These are phyloP conservation scores for Pilophorus perplexus DNA, from an alignment of 2,888 invertebrate species.

Conservation along the genomic window DNA sequence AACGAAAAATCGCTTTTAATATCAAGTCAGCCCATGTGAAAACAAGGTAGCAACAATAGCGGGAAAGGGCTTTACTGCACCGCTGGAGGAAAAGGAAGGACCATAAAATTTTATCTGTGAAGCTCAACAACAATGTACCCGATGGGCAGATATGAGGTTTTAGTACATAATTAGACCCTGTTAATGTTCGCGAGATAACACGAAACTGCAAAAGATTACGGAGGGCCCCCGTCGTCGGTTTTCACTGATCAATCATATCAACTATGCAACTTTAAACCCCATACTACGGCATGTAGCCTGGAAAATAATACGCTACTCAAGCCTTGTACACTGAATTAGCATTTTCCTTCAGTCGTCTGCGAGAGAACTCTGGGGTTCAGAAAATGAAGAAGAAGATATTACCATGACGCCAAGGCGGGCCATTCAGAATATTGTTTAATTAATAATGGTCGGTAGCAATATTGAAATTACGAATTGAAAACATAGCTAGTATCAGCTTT, in stretches of 20 bases:
- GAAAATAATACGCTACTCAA: no score
- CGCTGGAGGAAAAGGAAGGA: constrained; percentile 8
- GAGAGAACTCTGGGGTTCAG: no score
- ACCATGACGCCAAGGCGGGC: no score
- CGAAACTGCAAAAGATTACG: constrained; percentile 19
- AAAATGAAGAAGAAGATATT: no score
- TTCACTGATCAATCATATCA: constrained; percentile 38
- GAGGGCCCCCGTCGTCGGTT: neutral
- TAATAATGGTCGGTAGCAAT: no score
- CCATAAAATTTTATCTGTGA: constrained; percentile 38
- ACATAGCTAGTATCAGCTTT: no score
- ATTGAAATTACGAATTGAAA: no score
- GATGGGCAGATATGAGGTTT: constrained; percentile 46
- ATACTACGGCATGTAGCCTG: no score
- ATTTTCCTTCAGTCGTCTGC: no score
- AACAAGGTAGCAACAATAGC: constrained; percentile 29
- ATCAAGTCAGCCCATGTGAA: constrained; percentile 22
- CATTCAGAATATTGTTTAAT: no score
- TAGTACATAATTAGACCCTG: constrained; percentile 46
- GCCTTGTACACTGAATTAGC: no score
- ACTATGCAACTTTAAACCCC: no score
- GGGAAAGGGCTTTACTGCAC: constrained; percentile 35
- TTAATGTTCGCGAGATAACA: constrained; percentile 34
- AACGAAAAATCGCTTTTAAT: constrained; percentile 8
- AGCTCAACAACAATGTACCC: constrained; percentile 44